These are phyloP conservation scores for Scomberomorus guttatus DNA, from an alignment of 2,797 vertebrate species.

Conservation along the genomic window DNA sequence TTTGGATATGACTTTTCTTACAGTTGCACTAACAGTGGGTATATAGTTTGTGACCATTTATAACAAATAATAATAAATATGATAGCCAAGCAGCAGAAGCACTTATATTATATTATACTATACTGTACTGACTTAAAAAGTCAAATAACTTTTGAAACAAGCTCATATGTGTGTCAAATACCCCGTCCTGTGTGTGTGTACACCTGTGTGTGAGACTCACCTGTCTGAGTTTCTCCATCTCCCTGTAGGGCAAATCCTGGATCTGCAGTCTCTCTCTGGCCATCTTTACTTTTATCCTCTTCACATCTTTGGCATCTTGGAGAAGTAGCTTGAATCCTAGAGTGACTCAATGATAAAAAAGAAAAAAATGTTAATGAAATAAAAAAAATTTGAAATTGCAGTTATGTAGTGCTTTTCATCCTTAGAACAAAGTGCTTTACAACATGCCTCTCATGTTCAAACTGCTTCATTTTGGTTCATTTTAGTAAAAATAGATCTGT, in stretches of 20 bases:
- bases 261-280: conserved; percentile 64
- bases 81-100: too few species aligned
- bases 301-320: conserved; percentile 86
- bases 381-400: background rate
- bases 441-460: background rate
- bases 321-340: conserved; percentile 88
- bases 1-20: background rate
- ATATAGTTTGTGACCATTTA: too few species aligned
- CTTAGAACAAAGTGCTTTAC: too few species aligned
- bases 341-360: conserved; percentile 1
- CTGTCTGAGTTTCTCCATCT: conserved; percentile 95
- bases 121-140: too few species aligned
- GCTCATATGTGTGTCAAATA: background rate
- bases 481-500: too few species aligned
- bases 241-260: conserved; percentile 91
- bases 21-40: too few species aligned
- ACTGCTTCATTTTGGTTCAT: too few species aligned
- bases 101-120: too few species aligned
- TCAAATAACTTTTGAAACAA: too few species aligned
- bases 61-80: too few species aligned
- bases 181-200: background rate
- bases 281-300: conserved; percentile 86
- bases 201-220: conserved; percentile 67
- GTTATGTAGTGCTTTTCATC: background rate
- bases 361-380: background rate